These are phyloP conservation scores for Emydura subglobosa DNA, from an alignment of 2,113 vertebrate genomes.

Conservation along the genomic window DNA sequence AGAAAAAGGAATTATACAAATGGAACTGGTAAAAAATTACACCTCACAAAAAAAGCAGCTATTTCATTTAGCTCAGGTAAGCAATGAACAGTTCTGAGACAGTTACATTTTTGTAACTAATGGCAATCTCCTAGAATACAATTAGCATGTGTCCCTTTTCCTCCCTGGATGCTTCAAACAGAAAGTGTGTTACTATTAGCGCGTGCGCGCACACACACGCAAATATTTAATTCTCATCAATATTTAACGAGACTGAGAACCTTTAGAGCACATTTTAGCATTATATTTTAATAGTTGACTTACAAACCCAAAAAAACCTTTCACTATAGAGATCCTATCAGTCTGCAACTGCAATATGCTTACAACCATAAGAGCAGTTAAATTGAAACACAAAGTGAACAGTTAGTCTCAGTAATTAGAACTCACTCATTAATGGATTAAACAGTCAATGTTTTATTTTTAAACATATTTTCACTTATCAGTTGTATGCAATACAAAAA, in stretches of 20 bases:
- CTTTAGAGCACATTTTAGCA: not conserved
- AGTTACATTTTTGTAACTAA: not conserved
- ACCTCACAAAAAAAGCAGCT: accelerated
- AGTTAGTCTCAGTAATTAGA: not conserved
- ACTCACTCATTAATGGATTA: not conserved
- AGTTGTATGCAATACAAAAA: not conserved
- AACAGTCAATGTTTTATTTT: not conserved
- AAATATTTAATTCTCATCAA: not conserved
- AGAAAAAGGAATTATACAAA: not conserved
- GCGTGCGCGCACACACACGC: not conserved
- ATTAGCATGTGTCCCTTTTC: not conserved
- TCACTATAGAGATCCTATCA: not conserved
- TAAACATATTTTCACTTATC: not conserved
- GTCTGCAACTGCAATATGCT: not conserved
- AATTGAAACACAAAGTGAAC: not conserved
- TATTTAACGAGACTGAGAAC: not conserved
- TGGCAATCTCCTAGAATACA: not conserved
- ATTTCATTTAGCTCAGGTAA: not conserved
- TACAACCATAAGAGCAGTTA: not conserved
- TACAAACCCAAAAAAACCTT: not conserved
- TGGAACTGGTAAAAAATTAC: not conserved
- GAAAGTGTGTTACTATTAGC: accelerated
- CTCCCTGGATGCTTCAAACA: not conserved
- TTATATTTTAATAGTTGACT: not conserved
- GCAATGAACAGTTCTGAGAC: not conserved